Evolutionary conservation across 2,888 invertebrate genomes (phyloP).

Genomic region (Mimachlamys varia): DNA sequence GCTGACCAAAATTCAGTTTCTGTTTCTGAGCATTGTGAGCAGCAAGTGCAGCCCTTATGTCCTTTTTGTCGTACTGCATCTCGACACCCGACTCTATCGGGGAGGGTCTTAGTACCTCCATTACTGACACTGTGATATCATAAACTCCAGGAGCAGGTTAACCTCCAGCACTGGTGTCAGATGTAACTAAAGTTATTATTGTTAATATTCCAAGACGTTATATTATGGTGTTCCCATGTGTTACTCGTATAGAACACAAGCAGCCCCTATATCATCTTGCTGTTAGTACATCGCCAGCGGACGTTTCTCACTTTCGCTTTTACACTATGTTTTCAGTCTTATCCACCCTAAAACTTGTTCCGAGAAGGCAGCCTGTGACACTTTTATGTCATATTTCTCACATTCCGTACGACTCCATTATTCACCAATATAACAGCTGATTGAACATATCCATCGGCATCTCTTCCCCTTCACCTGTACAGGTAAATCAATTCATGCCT

Average conservation of each 20-base stretch:
- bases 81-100: not conserved
- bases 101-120: not conserved
- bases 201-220: not conserved
- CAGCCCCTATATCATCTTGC: not conserved
- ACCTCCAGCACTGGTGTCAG: not conserved
- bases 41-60: not conserved
- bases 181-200: not conserved
- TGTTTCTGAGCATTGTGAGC: conserved; percentile 18
- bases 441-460: conserved; percentile 16
- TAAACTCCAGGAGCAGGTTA: not conserved
- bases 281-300: not conserved
- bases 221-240: not conserved
- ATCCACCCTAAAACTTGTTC: not conserved
- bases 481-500: conserved; percentile 19
- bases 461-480: not conserved
- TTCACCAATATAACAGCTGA: conserved; percentile 12
- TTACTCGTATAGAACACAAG: not conserved
- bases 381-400: not conserved
- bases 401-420: not conserved
- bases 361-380: not conserved
- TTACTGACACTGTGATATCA: not conserved
- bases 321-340: not conserved
- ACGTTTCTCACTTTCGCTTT: not conserved
- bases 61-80: not conserved
- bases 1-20: not conserved